Evolutionary conservation across 1,140 invertebrate species (phyloP).

Genomic region (Rhopalosiphum maidis): DNA sequence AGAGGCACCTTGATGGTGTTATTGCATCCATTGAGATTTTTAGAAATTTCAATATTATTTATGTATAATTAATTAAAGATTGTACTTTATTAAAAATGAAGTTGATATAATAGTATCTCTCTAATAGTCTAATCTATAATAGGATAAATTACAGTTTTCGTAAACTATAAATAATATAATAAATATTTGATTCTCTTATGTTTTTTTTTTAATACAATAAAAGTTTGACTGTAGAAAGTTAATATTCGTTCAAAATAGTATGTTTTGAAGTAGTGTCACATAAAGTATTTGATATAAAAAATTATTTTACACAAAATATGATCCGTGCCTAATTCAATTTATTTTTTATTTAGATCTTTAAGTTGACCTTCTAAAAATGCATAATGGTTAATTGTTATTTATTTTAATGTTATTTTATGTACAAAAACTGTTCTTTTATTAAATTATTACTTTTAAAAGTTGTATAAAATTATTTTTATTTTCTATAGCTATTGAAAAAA

Average conservation of each 20-base stretch:
- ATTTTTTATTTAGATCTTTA: not conserved
- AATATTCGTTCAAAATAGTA: not conserved
- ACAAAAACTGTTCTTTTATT: not conserved
- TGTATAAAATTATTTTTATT: not conserved
- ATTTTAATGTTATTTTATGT: not conserved
- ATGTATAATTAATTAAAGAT: not conserved
- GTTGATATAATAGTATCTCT: not conserved
- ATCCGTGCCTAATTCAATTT: not conserved
- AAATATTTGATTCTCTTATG: not conserved
- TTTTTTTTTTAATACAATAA: not conserved
- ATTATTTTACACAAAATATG: not conserved
- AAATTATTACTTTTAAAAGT: not conserved
- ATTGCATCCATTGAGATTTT: not conserved
- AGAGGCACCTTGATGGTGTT: slow-evolving; percentile 11
- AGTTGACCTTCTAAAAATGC: not conserved
- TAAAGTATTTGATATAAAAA: not conserved
- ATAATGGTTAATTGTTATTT: not conserved
- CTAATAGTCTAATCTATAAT: not conserved
- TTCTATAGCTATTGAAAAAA: not conserved
- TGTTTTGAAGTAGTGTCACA: not conserved
- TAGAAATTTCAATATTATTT: not conserved
- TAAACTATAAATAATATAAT: not conserved
- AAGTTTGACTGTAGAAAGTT: not conserved
- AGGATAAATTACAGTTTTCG: not conserved
- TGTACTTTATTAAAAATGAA: not conserved